Base-by-base conservation (phyloP, 1,140 invertebrate genomes). In the Maniola jurtina region DNA sequence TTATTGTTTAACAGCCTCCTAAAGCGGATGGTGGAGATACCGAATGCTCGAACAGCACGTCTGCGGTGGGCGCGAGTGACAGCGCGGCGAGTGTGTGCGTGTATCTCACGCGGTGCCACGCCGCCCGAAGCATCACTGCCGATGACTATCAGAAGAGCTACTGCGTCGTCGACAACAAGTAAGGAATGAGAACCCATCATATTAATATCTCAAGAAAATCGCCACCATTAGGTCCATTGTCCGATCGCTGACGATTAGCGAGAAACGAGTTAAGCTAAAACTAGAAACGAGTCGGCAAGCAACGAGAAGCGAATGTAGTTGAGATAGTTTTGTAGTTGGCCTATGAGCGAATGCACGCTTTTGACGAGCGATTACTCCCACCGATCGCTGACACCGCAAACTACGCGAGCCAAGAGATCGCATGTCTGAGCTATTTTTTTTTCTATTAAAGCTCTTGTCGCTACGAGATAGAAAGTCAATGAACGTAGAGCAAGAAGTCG, bases 21-120 rank as follows among this genome's bases (percentile, higher is more conserved):
- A 68, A 70, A 54, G 45, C 61, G 7, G 57, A 61, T 0, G 69
- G 50, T 7, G 68, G 71, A 11, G 81, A 84, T 47, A 66, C 50
- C 0, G 59, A 60, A 11, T 87, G 83, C 61, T 25, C 61, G 4
- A 55, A 38, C 16, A 71, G 60, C 14, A 66, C 75, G 10, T 69
- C 76, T 11, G 62, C 66, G 25, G 64, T 59, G 34, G 16, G 35
- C 2, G 63, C 59, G 0, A 80, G 80, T 6, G 48, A 4, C 1
- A 15, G 6, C 11, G 10, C 48, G 4, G 14, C 1, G 7, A 52
- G 10, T 11, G 58, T 75, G 11, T 89, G 86, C 60, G 83, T 89
- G 38, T 89, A 87, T 67, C 25, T 89, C 7, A 80, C 83, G 64
- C 78, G 84, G 7, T 89, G 86, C 60, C 61, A 34, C 50, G 70